Evolutionary conservation across 2,113 vertebrate genomes (phyloP).

Genomic region (Poeciliopsis retropinna): DNA sequence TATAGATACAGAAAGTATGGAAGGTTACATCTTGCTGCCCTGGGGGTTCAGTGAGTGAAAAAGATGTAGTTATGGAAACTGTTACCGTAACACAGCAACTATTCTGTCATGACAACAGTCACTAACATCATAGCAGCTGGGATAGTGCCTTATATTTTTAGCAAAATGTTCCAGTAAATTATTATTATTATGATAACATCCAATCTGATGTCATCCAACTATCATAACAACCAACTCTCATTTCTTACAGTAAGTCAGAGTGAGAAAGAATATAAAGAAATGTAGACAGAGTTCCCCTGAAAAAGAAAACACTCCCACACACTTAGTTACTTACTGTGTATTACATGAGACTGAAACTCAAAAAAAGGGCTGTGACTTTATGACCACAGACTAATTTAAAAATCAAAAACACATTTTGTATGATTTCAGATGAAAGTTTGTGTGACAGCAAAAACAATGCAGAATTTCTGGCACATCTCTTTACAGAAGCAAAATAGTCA

Average conservation of each 20-base stretch:
- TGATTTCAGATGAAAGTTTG: background rate
- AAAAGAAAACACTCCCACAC: constrained; percentile 46
- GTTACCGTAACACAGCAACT: constrained; percentile 1
- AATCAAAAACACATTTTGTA: constrained; percentile 12
- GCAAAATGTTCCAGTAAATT: background rate
- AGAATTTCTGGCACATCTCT: background rate
- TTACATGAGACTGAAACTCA: constrained; percentile 35
- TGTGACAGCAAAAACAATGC: background rate
- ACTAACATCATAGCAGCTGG: background rate
- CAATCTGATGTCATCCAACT: background rate
- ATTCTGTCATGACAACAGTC: background rate
- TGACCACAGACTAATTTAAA: constrained; percentile 21
- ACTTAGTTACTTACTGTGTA: constrained; percentile 3
- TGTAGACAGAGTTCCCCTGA: constrained; percentile 42
- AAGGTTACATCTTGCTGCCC: constrained; percentile 61
- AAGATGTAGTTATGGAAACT: constrained; percentile 4
- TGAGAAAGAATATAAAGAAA: constrained; percentile 40
- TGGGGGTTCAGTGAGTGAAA: constrained; percentile 29
- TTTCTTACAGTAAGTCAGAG: constrained; percentile 31
- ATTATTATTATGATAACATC: background rate
- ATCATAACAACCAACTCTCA: background rate
- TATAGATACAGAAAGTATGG: constrained; percentile 30
- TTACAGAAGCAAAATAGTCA: background rate
- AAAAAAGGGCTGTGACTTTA: constrained; percentile 13
- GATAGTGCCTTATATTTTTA: background rate